Evolutionary conservation across 2,888 invertebrate species (phyloP).

Genomic region (Minunthozetes semirufus): DNA sequence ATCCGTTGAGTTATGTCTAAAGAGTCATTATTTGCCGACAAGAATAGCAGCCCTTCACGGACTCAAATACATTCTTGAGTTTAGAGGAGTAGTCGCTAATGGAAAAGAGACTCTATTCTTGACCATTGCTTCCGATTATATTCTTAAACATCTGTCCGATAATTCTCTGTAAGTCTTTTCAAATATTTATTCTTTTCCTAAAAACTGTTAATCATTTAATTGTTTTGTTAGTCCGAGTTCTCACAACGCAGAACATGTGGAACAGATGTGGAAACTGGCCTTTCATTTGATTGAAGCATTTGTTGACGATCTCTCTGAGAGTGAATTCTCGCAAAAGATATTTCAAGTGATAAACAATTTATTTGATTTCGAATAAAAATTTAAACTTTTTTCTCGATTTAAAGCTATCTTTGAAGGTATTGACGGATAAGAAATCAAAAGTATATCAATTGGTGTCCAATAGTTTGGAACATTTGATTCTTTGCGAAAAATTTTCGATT

Average conservation of each 20-base stretch:
- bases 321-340: slow-evolving; percentile 50
- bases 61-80: slow-evolving; percentile 60
- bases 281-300: slow-evolving; percentile 65
- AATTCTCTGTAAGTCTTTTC: slow-evolving; percentile 46
- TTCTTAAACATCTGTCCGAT: slow-evolving; percentile 47
- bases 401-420: slow-evolving; percentile 16
- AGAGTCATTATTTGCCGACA: slow-evolving; percentile 58
- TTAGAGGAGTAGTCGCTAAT: slow-evolving; percentile 43
- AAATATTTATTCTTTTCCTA: background rate
- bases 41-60: slow-evolving; percentile 61
- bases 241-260: slow-evolving; percentile 58
- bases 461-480: slow-evolving; percentile 65
- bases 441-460: slow-evolving; percentile 48
- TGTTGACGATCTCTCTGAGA: slow-evolving; percentile 57
- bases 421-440: slow-evolving; percentile 27
- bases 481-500: slow-evolving; percentile 52
- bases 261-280: slow-evolving; percentile 65
- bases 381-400: background rate
- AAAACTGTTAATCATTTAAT: background rate
- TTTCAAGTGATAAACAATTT: slow-evolving; percentile 46
- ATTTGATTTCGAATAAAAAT: background rate
- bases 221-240: slow-evolving; percentile 40
- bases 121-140: slow-evolving; percentile 48
- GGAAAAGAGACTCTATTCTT: slow-evolving; percentile 47
- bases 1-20: slow-evolving; percentile 57